Evolutionary conservation across 2,113 vertebrate species (phyloP).

Genomic region (Oophaga pumilio): DNA sequence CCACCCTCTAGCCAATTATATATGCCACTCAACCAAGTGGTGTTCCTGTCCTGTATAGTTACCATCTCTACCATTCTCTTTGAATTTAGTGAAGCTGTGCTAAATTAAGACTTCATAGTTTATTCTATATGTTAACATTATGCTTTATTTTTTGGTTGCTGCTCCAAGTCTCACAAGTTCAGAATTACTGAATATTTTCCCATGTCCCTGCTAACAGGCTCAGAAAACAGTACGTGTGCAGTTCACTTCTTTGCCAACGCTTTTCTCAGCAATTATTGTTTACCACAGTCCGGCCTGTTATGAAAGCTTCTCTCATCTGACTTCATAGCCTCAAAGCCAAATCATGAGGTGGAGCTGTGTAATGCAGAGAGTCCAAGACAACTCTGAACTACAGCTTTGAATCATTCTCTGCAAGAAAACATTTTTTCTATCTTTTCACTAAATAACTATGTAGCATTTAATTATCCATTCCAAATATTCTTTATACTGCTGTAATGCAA

Average conservation of each 20-base stretch:
- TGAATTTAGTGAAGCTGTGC: background rate
- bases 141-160: background rate
- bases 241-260: background rate
- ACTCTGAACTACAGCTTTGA: background rate
- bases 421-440: background rate
- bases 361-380: background rate
- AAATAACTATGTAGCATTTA: background rate
- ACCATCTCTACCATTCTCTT: background rate
- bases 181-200: background rate
- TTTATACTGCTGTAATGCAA: background rate
- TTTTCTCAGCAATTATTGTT: background rate
- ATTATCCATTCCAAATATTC: background rate
- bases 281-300: slow-evolving; percentile 1
- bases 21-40: background rate
- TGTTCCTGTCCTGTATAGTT: background rate
- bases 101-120: background rate
- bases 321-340: background rate
- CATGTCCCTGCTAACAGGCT: background rate
- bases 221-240: slow-evolving; percentile 4
- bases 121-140: background rate
- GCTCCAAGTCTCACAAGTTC: background rate
- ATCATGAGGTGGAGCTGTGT: background rate
- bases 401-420: background rate
- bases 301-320: background rate
- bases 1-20: background rate